Evolutionary conservation across 2,113 vertebrate species (phyloP).

Genomic region (Ciconia maguari): DNA sequence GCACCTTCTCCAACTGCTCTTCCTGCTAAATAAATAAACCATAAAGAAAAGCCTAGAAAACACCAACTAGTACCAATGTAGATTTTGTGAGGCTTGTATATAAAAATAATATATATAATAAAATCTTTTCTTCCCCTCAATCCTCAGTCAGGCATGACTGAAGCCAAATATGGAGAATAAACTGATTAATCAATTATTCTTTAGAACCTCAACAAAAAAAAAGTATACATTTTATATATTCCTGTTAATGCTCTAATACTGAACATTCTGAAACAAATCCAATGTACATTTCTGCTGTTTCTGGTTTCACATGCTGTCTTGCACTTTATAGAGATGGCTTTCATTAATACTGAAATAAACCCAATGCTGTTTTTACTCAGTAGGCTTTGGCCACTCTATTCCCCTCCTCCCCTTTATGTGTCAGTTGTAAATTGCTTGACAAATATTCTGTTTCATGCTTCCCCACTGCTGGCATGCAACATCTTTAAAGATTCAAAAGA

Average conservation of each 20-base stretch:
- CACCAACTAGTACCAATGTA: background rate
- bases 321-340: background rate
- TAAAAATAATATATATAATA: background rate
- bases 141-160: background rate
- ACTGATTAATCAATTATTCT: background rate
- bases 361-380: background rate
- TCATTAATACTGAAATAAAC: background rate
- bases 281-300: background rate
- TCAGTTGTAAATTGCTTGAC: background rate
- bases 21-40: conserved; percentile 6
- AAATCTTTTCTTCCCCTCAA: background rate
- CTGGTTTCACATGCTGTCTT: background rate
- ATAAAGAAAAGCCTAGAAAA: background rate
- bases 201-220: background rate
- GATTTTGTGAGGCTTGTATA: background rate
- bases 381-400: background rate
- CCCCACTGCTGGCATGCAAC: background rate
- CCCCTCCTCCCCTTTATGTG: background rate
- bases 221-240: background rate
- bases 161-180: background rate
- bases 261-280: background rate
- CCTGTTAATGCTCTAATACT: background rate
- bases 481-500: background rate
- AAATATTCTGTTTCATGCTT: background rate
- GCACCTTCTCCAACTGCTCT: background rate